phyloP scores from a whole-genome alignment of 2,888 invertebrate genomes.

The Synergus japonicus region DNA sequence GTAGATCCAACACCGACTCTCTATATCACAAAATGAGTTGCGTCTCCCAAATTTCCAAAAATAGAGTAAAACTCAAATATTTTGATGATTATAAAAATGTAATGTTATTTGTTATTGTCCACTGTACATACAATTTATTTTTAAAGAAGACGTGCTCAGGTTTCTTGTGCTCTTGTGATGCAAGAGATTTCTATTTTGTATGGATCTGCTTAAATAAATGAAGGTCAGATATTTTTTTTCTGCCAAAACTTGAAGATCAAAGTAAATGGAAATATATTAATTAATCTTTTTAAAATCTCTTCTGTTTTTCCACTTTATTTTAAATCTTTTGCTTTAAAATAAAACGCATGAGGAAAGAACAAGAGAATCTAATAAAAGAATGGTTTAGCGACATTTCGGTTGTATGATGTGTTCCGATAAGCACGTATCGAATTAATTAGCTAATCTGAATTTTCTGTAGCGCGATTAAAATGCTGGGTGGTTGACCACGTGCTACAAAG shows the following conservation, averaged over 20 bases:
- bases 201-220: not conserved
- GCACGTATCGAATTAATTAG: conserved; percentile 15
- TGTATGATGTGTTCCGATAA: conserved; percentile 12
- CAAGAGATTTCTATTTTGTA: not conserved
- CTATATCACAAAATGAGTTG: not conserved
- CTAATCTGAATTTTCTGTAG: not conserved
- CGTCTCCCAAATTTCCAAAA: not conserved
- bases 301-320: no score
- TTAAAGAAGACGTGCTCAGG: not conserved
- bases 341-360: not conserved
- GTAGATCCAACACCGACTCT: not conserved
- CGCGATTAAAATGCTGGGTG: not conserved
- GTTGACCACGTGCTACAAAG: not conserved
- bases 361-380: not conserved
- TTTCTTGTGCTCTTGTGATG: not conserved
- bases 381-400: not conserved
- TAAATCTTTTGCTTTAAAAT: not conserved
- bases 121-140: not conserved
- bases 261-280: not conserved
- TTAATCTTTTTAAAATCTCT: not conserved
- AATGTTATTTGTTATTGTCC: not conserved
- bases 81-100: no score
- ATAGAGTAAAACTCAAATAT: no score
- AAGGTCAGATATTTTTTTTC: not conserved
- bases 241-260: not conserved